Evolutionary conservation across 2,888 invertebrate genomes (phyloP), one percentile per base, ranked within the genome.

Genomic region (Pristionchus japonicus): DNA sequence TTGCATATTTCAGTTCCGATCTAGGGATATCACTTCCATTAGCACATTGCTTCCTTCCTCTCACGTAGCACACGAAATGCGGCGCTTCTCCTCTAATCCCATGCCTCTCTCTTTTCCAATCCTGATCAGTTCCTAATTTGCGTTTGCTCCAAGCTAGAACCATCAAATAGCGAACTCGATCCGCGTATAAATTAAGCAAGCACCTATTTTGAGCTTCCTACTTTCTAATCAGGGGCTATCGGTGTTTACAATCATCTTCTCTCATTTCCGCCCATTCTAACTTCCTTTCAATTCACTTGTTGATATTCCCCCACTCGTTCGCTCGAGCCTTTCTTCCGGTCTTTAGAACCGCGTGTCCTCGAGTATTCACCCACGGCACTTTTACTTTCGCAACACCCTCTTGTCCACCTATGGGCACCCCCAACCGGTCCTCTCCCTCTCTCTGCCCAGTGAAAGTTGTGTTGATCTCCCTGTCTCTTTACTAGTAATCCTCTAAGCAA

Each of bases 401-500:
- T 77, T 77, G 77, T 77, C 77, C 77, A 77, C 37, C 64, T 27
- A 13, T 67, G 57, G 23, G 11, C 15, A n/a, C n/a, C 15, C 9
- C 47, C 40, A 77, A 77, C 77, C 77, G 77, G 77, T 77, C 77
- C 40, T 67, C 27, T 23, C 61, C 64, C 64, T 11, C 15, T 17
- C 15, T 17, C 17, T 23, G 37, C 31, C 77, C 40, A 77, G 43
- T 27, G 77, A 77, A 77, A 77, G 77, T 77, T 77, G 77, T 77
- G 74, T 40, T 74, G 77, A 77, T 77, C 77, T 43, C 77, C 43
- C 77, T 77, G 77, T 77, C 77, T 77, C 77, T 77, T 77, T 77
- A 77, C 77, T 77, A 43, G 77, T 77, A 77, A 77, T 77, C 77
- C 47, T 43, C 77, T 77, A 77, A 77, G 77, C 77, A 74, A 74